Base-by-base conservation (phyloP, 1,140 invertebrate species). In the Drosophila simulans region DNA sequence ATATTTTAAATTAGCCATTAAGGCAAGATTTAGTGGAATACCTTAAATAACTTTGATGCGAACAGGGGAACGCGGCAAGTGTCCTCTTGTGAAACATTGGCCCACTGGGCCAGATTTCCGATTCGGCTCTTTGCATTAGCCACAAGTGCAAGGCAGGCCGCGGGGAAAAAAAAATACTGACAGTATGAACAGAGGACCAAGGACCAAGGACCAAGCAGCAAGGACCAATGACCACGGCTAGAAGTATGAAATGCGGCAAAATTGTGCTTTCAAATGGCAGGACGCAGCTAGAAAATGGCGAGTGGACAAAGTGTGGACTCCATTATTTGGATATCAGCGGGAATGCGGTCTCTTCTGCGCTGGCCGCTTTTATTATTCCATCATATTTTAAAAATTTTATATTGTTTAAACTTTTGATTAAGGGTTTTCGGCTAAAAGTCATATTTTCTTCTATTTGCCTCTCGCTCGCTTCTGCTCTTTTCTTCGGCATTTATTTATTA, bases 361-460 rank as follows among this genome's bases (percentile, higher is more conserved):
- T 37, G 46, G 27, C 48, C 25, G 20, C 39, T 35, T 68, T 66
- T 54, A 60, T 77, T 70, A 72, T 58, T 77, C 55, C 46, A 77
- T 37, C 49, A 53, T 58, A 68, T 79, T 80, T 74, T 85, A 74
- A 69, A 86, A 86, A 86, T 81, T 86, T 86, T 68, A 86, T 81
- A 77, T 85, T 85, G 73, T 81, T 85, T 86, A 81, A 84, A 86
- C 82, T 85, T 85, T 86, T 85, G 81, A 85, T 85, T 85, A 85
- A 81, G 81, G 81, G 77, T 63, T 85, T 85, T 85, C 66, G 73
- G 63, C 68, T 62, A 54, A 43, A 54, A 46, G 63, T 63, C 42
- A 55, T 34, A 55, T 62, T 53, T 57, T 51, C 53, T 54, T 54
- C 48, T 46, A 22, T 63, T 83, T 10, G 22, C 15, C 34, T 35